These are phyloP conservation scores for Lophotis ruficrista DNA, from an alignment of 2,113 vertebrate species.

Conservation along the genomic window DNA sequence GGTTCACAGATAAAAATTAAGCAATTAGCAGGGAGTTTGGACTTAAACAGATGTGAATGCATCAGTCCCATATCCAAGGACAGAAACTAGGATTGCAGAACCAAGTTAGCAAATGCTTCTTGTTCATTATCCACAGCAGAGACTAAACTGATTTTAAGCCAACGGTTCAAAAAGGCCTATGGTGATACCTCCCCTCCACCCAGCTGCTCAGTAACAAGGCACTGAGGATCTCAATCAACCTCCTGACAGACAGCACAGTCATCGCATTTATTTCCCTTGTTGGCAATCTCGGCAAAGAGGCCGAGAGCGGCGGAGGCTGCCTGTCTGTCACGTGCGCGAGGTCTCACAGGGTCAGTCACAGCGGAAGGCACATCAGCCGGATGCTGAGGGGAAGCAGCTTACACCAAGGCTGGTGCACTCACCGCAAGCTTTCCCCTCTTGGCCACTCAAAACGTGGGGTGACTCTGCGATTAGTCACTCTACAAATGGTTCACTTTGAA, in stretches of 20 bases:
- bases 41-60: neutral
- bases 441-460: neutral
- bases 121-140: neutral
- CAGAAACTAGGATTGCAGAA: neutral
- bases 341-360: neutral
- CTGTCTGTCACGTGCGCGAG: rapidly evolving
- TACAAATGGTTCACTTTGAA: neutral
- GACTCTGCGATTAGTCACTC: neutral
- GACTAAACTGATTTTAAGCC: neutral
- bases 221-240: neutral
- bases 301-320: rapidly evolving
- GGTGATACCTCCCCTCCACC: rapidly evolving
- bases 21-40: neutral
- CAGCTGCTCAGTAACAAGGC: neutral
- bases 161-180: neutral
- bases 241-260: neutral
- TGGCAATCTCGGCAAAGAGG: neutral
- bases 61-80: rapidly evolving
- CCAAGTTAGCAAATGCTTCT: neutral
- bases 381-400: neutral
- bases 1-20: neutral
- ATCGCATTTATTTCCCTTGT: neutral
- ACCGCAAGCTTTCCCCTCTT: neutral
- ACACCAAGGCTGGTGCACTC: neutral
- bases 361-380: rapidly evolving